Evolutionary conservation across 2,797 vertebrate genomes (phyloP), one percentile per base, ranked within the genome.

Genomic region (Smutsia temminckii): DNA sequence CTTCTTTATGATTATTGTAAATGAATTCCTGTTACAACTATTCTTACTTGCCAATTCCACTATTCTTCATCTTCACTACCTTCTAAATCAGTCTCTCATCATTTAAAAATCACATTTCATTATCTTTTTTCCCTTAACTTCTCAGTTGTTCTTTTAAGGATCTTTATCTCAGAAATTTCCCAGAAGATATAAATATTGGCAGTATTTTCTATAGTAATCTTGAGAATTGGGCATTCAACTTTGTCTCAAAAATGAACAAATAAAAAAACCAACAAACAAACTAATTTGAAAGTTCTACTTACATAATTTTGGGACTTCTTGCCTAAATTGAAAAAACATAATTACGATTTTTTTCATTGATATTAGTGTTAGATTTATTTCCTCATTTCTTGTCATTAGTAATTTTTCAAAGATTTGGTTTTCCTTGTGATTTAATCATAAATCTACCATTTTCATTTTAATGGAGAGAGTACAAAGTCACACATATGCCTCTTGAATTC

Each of bases 401-500:
- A 61, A 81, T 83, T 64, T 84, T 89, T 93, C 84, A 84, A 92
- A 94, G 64, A 93, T 97, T 96, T 83, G 79, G 69, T 95, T 98
- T 92, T 83, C 89, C 77, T 97, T 98, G 96, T 97, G 85, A 78
- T 97, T 97, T 96, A 97, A 85, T 95, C 91, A 91, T 91, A 89
- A 72, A 85, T 91, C 92, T 91, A 32, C 55, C 63, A 63, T 89
- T 97, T 97, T 88, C 88, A 0, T 96, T 96, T 97, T 95, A 96
- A 96, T 95, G 91, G 94, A 94, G 95, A 97, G 61, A 91, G 83
- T 97, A 79, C 93, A 93, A 93, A 75, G 89, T 97, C 94, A 94
- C 83, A 87, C 72, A 92, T 88, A 92, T 97, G 86, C 78, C 94
- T 95, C 94, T 95, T 97, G 95, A 98, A 96, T 94, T 96, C 96